phyloP scores from a whole-genome alignment of 37 sponge, comb jelly and placozoan species.

The Theonella swinhoei region DNA sequence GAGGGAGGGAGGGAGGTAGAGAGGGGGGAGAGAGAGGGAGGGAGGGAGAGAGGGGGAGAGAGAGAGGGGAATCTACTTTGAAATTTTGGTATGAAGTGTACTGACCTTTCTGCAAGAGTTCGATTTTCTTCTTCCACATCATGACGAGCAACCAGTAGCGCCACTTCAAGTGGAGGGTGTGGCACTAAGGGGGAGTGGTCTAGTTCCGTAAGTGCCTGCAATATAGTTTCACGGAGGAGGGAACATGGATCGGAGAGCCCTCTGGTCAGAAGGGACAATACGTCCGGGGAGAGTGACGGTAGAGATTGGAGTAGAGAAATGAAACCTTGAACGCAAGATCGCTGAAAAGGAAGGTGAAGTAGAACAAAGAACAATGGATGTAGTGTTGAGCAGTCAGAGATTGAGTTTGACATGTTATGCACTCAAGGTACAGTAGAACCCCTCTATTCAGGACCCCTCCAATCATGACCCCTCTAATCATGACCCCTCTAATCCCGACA shows the following conservation, averaged over 20 bases:
- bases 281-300: background rate
- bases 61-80: background rate
- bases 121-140: constrained; percentile 51
- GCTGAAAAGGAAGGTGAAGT: constrained; percentile 11
- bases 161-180: constrained; percentile 31
- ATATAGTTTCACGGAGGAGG: constrained; percentile 34
- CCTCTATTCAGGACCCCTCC: too few relatives aligned
- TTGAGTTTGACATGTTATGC: too few relatives aligned
- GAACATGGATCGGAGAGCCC: constrained; percentile 5
- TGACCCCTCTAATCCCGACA: too few relatives aligned
- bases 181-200: background rate
- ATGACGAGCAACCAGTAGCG: constrained; percentile 37
- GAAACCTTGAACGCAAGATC: constrained; percentile 20
- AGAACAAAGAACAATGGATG: background rate
- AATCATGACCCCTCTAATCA: too few relatives aligned
- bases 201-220: constrained; percentile 5
- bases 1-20: background rate
- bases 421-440: too few relatives aligned
- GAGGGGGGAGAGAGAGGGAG: too few relatives aligned
- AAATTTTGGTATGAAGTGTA: background rate
- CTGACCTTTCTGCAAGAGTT: constrained; percentile 43
- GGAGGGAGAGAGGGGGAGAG: background rate
- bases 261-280: constrained; percentile 6
- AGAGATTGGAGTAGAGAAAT: constrained; percentile 7
- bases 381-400: background rate